phyloP scores from a whole-genome alignment of 2,797 vertebrate genomes.

The Lacerta bilineata region DNA sequence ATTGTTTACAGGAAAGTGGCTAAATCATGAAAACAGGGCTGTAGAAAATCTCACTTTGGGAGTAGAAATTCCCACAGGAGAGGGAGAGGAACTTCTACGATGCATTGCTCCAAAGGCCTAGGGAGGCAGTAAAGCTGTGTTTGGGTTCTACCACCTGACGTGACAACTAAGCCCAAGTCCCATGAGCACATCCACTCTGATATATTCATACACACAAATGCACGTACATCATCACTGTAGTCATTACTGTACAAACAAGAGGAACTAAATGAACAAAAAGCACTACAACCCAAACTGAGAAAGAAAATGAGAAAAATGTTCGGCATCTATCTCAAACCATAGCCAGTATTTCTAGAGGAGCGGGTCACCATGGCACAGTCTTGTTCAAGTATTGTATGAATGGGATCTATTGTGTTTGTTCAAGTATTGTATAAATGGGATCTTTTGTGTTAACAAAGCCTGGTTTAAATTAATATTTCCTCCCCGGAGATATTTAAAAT shows the following conservation, averaged over 20 bases:
- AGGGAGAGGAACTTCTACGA: too few species aligned
- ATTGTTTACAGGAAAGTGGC: conserved; percentile 78
- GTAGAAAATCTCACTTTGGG: conserved; percentile 60
- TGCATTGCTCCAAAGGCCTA: background rate
- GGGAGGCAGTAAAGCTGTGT: background rate
- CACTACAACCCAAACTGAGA: background rate
- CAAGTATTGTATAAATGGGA: background rate
- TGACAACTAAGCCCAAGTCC: background rate
- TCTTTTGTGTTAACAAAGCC: background rate
- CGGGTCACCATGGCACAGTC: background rate
- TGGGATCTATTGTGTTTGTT: background rate
- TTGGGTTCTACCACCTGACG: background rate
- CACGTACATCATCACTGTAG: too few species aligned
- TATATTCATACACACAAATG: background rate
- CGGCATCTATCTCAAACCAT: background rate
- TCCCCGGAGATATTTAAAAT: background rate
- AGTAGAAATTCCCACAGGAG: conserved; percentile 30
- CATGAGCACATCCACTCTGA: background rate
- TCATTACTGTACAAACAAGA: too few species aligned
- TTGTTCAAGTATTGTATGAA: background rate
- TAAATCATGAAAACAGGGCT: conserved; percentile 74
- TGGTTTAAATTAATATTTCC: background rate
- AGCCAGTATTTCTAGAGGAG: background rate
- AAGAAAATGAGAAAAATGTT: background rate
- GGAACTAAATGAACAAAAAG: too few species aligned